Percentiles rank a stretch among this genome's conserved stretches.
Evolutionary conservation across 2,113 vertebrate genomes (phyloP).

Genomic region (Pica pica): DNA sequence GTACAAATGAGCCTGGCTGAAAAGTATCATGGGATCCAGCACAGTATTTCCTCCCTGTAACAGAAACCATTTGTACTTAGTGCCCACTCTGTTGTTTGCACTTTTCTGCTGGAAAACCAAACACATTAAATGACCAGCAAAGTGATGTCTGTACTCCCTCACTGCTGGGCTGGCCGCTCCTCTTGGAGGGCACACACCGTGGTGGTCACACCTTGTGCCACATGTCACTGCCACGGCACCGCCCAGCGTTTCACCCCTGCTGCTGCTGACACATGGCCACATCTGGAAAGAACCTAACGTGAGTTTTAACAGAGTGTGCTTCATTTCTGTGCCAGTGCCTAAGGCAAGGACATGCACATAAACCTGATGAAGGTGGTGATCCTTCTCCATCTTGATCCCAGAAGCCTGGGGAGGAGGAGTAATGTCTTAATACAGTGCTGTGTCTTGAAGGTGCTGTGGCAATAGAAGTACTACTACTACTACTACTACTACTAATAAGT

Average conservation of each 20-base stretch:
- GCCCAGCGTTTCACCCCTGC: not conserved
- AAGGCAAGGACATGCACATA: too few relatives aligned
- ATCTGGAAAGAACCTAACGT: not conserved
- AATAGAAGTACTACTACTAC: not conserved
- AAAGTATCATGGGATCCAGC: not conserved
- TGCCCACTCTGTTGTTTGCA: not conserved
- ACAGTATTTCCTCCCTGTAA: not conserved
- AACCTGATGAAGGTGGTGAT: not conserved
- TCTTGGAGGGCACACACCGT: fast-evolving
- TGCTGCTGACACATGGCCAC: not conserved
- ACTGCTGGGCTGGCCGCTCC: not conserved
- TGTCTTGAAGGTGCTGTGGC: not conserved
- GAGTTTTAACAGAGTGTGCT: not conserved
- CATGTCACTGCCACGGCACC: not conserved
- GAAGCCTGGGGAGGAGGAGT: not conserved
- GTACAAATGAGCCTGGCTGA: not conserved
- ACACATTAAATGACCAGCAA: not conserved
- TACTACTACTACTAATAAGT: not conserved
- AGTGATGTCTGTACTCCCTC: not conserved
- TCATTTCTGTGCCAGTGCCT: not conserved
- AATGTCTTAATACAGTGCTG: not conserved
- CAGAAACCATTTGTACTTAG: not conserved
- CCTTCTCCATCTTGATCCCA: not conserved
- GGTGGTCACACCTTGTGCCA: not conserved
- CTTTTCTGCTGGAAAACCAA: not conserved